Base-by-base conservation (phyloP, 2,797 vertebrate genomes). In the Synaphobranchus kaupii region DNA sequence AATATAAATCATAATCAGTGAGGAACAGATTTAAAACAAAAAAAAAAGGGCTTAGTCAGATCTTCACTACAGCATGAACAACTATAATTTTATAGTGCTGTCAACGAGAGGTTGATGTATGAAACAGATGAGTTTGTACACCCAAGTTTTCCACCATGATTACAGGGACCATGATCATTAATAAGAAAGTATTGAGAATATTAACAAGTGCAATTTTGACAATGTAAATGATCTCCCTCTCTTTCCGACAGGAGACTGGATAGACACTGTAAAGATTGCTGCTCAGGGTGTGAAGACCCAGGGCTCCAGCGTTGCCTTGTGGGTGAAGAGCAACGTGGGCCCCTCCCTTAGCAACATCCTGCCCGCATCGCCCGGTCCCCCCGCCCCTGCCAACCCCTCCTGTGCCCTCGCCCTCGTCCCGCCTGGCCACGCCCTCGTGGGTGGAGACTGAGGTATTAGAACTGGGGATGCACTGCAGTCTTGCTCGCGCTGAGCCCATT, bases 211-310 rank as follows among this genome's bases (percentile, higher is more conserved):
- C 8, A 0, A 28, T 1, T 9, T 28, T 12, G 8, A 3, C 8
- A 5, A 28, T 68, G 58, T 22, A 2, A 28, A 6, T 66, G 63
- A 68, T 78, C 39, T 52, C 3, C 66, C 15, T 7, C 25, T 28
- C 48, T 22, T 56, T 34, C 68, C n/a, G 15, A 8, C 25, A 97
- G 96, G 94, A 50, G 94, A 96, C 89, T 81, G 96, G 66, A 92
- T 96, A 87, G 95, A 95, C 90, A 90, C 95, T 0, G 92, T 96
- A 81, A 96, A 95, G 91, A 92, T 68, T 71, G 95, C 96, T 63
- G 96, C 96, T 4, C 95, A 96, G 88, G 96, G 96, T 17, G 92
- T 96, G 10, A 96, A 94, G 90, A 95, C 56, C 88, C 96, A 96
- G 25, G 94, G 96, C 86, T 94, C 94, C 10, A 95, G n/a, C 88